Base-by-base conservation (phyloP, 2,113 vertebrate genomes). In the Grallaria varia region DNA sequence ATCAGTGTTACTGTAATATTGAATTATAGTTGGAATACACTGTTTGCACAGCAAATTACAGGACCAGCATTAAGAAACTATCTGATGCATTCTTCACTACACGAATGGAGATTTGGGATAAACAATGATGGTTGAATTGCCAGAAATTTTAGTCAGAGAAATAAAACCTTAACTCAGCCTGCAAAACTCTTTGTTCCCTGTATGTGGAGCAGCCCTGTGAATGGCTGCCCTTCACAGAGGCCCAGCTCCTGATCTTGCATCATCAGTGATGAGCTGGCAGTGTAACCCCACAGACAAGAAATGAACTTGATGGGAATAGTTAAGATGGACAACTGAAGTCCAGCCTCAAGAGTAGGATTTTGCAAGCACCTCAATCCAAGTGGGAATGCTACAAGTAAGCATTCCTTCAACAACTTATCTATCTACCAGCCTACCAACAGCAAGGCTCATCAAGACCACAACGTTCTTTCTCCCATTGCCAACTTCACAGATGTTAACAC, bases 401-500 rank as follows among this genome's bases (percentile, higher is more conserved):
- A n/a, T 84, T 64, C 24, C 33, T 55, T 33, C 71, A 68, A n/a
- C 20, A 68, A 62, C 40, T 18, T 19, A 19, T 21, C 6, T 63
- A n/a, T 11, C 58, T 20, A 49, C 35, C 69, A 56, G 33, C 49
- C 55, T 64, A 66, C 45, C 42, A 35, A 62, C 11, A 82, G 50
- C 52, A 60, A 5, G 24, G 56, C 31, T 82, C 55, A 81, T 60
- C 69, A 21, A 76, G 37, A 49, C 14, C 67, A 53, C 3, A 0
- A 18, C 4, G n/a, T 16, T 88, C 75, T 56, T 42, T 45, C 75
- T 19, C 23, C 17, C 35, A 23, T 24, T 6, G 3, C 35, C 45
- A 89, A 60, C 58, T 79, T 37, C 0, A 8, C 40, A 92, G 82
- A 45, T 0, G 0, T 19, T 31, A 92, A 87, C 0, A 0, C 39